Evolutionary conservation across 2,797 vertebrate genomes (phyloP).

Genomic region (Anabas testudineus): DNA sequence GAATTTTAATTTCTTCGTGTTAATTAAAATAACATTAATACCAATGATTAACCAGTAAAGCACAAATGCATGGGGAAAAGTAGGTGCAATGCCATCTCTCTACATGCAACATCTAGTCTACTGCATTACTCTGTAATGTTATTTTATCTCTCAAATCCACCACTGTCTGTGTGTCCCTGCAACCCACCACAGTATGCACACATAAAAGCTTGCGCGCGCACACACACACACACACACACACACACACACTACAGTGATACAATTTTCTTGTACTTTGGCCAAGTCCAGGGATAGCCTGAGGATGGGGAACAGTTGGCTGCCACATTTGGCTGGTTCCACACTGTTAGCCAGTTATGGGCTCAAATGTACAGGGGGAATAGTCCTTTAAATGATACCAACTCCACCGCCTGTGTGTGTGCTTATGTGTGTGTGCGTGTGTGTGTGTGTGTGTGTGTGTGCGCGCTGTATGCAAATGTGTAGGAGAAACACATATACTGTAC

Average conservation of each 20-base stretch:
- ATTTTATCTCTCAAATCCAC: conserved; percentile 27
- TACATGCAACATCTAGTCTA: conserved; percentile 1
- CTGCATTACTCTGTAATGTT: conserved; percentile 3
- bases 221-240: conserved; percentile 34
- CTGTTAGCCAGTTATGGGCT: conserved; percentile 84
- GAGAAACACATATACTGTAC: conserved; percentile 17
- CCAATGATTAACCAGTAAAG: not conserved
- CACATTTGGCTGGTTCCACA: conserved; percentile 85
- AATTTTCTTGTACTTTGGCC: conserved; percentile 73
- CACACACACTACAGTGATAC: conserved; percentile 56
- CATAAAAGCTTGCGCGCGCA: conserved; percentile 14
- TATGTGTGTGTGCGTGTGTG: conserved; percentile 43
- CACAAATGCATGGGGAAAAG: conserved; percentile 4
- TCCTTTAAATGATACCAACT: conserved; percentile 81
- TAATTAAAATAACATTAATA: conserved; percentile 1
- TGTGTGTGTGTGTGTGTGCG: conserved; percentile 41
- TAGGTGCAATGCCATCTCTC: not conserved
- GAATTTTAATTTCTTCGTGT: too few species aligned
- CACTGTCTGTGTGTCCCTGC: conserved; percentile 24
- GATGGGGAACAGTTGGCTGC: conserved; percentile 84
- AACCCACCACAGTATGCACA: conserved; percentile 29
- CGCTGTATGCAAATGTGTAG: conserved; percentile 39
- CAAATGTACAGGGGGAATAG: conserved; percentile 76
- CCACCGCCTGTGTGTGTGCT: conserved; percentile 46
- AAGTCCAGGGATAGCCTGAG: conserved; percentile 79